Base-by-base conservation (phyloP, 2,888 invertebrate species). In the Ormyrus thymus region DNA sequence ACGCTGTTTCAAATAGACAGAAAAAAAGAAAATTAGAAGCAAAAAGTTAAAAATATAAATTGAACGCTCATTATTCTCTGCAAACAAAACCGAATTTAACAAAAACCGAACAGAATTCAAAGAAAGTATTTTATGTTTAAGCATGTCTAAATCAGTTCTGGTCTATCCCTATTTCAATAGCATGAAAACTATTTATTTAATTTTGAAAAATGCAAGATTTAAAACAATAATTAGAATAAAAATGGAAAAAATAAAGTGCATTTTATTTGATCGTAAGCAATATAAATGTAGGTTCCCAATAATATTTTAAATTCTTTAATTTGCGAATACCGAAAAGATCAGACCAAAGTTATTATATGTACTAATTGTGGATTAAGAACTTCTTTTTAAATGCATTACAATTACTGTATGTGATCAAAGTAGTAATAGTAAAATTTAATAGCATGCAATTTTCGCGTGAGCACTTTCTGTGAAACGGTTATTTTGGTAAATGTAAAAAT, bases 1-100 rank as follows among this genome's bases (percentile, higher is more conserved):
- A 73, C 72, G 10, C 58, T 76, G 69, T 78, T 78, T 78, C 58
- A 78, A 78, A 62, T 79, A 79, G 79, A 45, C n/a, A 15, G 50
- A 48, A 78, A 56, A 29, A 76, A 59, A 7, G 29, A 69, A 61
- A 66, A 66, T 46, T 51, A 53, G 15, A 65, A 58, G 29, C 56
- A 64, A 50, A 76, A 66, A 51, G 45, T 58, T 61, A 29, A 29
- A 61, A 66, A 61, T 10, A 66, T 61, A 8, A 73, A 69, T 73
- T 10, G 69, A 68, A 62, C 65, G 48, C 45, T 53, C 15, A 46
- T 29, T 29, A 29, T 29, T 29, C 3, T 29, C 29, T 29, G 29
- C 29, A 29, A 29, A 29, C 29, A 29, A 29, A 29, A 29, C 29
- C 29, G 29, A 29, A 29, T 29, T 29, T 29, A 29, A 4, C 4